Evolutionary conservation across 2,888 invertebrate species (phyloP).

Genomic region (Xestia sexstrigata): DNA sequence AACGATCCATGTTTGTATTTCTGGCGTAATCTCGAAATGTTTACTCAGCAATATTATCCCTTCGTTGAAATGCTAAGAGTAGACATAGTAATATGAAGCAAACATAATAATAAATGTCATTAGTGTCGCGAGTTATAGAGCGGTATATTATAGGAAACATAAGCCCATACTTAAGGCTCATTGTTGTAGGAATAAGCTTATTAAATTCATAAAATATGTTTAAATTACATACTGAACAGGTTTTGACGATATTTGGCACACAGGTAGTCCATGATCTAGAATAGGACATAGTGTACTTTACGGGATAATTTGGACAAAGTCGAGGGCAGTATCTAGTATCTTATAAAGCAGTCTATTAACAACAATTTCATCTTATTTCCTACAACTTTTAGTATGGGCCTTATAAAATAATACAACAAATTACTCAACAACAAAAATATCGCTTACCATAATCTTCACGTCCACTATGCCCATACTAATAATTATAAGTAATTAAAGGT

Average conservation of each 20-base stretch:
- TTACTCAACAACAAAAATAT: conserved; percentile 6
- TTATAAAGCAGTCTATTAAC: neutral
- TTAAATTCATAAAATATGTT: neutral
- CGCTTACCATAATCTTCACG: conserved; percentile 37
- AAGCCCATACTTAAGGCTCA: too few species aligned
- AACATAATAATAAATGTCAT: too few species aligned
- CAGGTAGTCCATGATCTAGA: too few species aligned
- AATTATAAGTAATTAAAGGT: conserved; percentile 49
- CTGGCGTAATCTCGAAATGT: neutral
- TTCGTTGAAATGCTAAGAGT: neutral
- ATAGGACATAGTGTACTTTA: too few species aligned
- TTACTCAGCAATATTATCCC: conserved; percentile 9
- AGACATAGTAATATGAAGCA: neutral
- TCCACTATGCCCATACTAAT: conserved; percentile 12
- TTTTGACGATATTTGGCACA: too few species aligned
- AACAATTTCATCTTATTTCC: neutral
- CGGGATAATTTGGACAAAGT: neutral
- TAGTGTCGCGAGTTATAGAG: too few species aligned
- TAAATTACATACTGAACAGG: too few species aligned
- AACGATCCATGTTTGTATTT: neutral
- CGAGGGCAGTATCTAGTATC: neutral
- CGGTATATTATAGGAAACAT: neutral
- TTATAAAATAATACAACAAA: conserved; percentile 7
- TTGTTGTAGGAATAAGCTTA: neutral
- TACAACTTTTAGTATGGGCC: neutral